Evolutionary conservation across 92 coral and sea anemone species (phyloP).

Genomic region (Scolanthus callimorphus): DNA sequence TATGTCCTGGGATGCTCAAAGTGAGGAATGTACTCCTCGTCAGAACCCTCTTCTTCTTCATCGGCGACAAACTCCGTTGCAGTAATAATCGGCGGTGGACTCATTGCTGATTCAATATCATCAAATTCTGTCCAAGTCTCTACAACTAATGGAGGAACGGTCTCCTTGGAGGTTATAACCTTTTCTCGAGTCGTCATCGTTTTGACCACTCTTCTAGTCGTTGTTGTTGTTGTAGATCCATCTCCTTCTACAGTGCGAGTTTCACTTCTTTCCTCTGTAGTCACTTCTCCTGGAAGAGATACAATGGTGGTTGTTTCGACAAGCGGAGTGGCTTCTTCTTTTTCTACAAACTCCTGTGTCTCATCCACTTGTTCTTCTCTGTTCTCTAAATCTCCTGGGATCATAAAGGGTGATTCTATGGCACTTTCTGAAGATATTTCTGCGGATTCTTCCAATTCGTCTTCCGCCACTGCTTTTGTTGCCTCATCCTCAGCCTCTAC

Average conservation of each 20-base stretch:
- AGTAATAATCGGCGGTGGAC: slow-evolving; percentile 32
- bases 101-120: not conserved
- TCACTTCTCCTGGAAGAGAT: not conserved
- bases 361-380: not conserved
- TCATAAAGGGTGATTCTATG: not conserved
- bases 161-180: not conserved
- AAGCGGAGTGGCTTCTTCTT: not conserved
- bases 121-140: not conserved
- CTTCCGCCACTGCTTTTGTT: slow-evolving; percentile 29
- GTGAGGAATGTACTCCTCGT: slow-evolving; percentile 34
- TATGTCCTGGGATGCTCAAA: slow-evolving; percentile 28
- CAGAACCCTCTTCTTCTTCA: slow-evolving; percentile 40
- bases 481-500: slow-evolving; percentile 25
- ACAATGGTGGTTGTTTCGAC: not conserved
- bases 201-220: not conserved
- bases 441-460: slow-evolving; percentile 20
- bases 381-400: not conserved
- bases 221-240: not conserved
- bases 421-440: not conserved
- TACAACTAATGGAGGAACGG: not conserved
- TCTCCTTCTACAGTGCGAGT: not conserved
- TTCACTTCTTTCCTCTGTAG: not conserved
- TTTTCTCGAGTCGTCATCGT: not conserved
- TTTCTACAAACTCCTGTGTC: not conserved
- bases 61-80: slow-evolving; percentile 42